These are phyloP conservation scores for Sitta carolinensis DNA, from an alignment of 2,797 vertebrate genomes.

Conservation along the genomic window DNA sequence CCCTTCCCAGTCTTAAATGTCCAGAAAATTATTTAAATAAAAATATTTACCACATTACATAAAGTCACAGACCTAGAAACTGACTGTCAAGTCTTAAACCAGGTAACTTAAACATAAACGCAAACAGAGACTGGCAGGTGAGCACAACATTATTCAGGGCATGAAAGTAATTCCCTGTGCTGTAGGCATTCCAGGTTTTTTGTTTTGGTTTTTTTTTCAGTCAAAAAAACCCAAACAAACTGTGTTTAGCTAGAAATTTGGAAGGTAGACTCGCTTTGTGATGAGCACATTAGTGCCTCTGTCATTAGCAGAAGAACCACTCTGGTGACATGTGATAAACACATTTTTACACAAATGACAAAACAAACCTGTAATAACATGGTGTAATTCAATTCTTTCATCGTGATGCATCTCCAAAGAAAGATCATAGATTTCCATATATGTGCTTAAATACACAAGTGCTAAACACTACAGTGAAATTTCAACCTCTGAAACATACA, in stretches of 20 bases:
- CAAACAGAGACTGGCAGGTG: neutral
- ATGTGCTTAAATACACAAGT: neutral
- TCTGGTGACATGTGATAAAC: neutral
- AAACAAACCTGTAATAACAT: neutral
- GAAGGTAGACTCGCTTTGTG: neutral
- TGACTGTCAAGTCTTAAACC: neutral
- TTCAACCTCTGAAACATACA: neutral
- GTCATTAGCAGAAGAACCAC: neutral
- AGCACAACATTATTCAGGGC: neutral
- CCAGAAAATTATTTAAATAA: slow-evolving; percentile 28
- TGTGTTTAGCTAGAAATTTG: neutral
- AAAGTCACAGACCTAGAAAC: neutral
- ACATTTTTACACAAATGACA: neutral
- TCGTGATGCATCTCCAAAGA: neutral
- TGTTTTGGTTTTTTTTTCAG: neutral
- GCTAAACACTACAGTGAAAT: neutral
- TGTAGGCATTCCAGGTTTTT: neutral
- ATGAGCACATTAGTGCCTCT: neutral
- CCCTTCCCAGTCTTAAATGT: neutral
- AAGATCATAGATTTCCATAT: neutral
- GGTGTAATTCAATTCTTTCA: neutral
- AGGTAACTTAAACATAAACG: neutral
- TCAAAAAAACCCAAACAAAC: neutral
- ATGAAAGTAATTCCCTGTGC: neutral
- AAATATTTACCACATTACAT: neutral